These are phyloP conservation scores for Phragmatobia fuliginosa DNA, from an alignment of 2,888 invertebrate genomes.

Conservation along the genomic window DNA sequence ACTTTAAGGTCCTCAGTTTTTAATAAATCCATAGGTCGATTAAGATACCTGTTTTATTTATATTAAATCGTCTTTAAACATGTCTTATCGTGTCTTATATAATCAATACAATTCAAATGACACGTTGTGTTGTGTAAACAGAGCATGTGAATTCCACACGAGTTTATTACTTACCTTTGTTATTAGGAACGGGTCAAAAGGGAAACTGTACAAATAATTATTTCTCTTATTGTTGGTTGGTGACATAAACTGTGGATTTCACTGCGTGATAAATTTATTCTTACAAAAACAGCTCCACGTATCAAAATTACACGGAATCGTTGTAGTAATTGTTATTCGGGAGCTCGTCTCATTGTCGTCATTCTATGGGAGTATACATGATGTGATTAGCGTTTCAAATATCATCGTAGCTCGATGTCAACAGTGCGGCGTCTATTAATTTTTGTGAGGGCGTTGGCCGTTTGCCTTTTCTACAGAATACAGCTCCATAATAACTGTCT, in stretches of 20 bases:
- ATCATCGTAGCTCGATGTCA: slow-evolving; percentile 62
- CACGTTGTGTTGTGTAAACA: slow-evolving; percentile 23
- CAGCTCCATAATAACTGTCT: slow-evolving; percentile 68
- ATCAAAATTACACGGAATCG: slow-evolving; percentile 35
- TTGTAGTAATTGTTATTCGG: slow-evolving; percentile 48
- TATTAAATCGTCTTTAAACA: slow-evolving; percentile 22
- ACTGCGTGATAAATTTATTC: slow-evolving; percentile 23
- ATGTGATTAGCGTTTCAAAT: slow-evolving; percentile 65
- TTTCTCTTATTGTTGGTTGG: slow-evolving; percentile 17
- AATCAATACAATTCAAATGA: slow-evolving; percentile 27
- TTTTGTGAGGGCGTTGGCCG: slow-evolving; percentile 72
- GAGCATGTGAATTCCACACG: slow-evolving; percentile 32
- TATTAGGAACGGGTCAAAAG: slow-evolving; percentile 30
- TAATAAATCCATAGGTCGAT: slow-evolving; percentile 14
- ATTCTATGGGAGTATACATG: slow-evolving; percentile 45
- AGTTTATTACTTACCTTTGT: slow-evolving; percentile 19
- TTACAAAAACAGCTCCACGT: slow-evolving; percentile 15
- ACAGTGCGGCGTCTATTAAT: slow-evolving; percentile 57
- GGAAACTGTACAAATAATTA: slow-evolving; percentile 30
- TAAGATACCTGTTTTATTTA: slow-evolving; percentile 31
- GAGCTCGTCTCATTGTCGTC: slow-evolving; percentile 37
- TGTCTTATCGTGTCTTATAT: slow-evolving; percentile 30
- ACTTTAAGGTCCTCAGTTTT: not conserved
- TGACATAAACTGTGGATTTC: slow-evolving; percentile 9
- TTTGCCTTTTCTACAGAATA: slow-evolving; percentile 59